phyloP scores from a whole-genome alignment of 2,797 vertebrate species.

The Choloepus didactylus region DNA sequence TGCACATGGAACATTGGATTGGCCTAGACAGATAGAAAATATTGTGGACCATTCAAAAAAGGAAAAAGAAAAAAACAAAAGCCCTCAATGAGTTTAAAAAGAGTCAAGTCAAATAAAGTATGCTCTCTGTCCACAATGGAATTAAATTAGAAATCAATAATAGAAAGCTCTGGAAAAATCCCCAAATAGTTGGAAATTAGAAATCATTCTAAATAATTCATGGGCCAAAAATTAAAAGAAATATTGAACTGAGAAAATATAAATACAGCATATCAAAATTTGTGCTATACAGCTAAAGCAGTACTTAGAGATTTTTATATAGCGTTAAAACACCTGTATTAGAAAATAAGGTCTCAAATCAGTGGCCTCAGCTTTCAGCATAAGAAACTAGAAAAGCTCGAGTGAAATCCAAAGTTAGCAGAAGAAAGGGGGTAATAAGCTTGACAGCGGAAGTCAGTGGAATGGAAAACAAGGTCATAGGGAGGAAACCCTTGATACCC shows the following conservation, averaged over 20 bases:
- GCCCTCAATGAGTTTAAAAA: background rate
- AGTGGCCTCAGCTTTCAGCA: background rate
- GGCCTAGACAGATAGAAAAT: background rate
- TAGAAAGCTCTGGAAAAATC: background rate
- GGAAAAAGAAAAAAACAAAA: background rate
- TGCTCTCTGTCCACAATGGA: background rate
- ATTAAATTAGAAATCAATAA: background rate
- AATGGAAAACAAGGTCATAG: too few species aligned
- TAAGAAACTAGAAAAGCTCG: too few species aligned
- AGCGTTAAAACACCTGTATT: background rate
- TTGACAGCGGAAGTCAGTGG: background rate
- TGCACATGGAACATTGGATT: background rate
- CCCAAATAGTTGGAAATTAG: background rate
- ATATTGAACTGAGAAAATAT: background rate
- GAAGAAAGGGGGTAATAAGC: background rate
- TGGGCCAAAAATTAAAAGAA: background rate
- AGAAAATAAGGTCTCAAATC: background rate
- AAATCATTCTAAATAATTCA: background rate
- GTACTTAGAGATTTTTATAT: background rate
- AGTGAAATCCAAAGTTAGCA: too few species aligned
- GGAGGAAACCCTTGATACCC: too few species aligned
- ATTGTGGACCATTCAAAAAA: background rate
- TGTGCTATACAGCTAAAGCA: background rate
- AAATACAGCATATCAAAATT: background rate
- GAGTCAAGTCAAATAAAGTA: background rate